Base-by-base conservation (phyloP, 2,113 vertebrate species). In the Poeciliopsis prolifica region DNA sequence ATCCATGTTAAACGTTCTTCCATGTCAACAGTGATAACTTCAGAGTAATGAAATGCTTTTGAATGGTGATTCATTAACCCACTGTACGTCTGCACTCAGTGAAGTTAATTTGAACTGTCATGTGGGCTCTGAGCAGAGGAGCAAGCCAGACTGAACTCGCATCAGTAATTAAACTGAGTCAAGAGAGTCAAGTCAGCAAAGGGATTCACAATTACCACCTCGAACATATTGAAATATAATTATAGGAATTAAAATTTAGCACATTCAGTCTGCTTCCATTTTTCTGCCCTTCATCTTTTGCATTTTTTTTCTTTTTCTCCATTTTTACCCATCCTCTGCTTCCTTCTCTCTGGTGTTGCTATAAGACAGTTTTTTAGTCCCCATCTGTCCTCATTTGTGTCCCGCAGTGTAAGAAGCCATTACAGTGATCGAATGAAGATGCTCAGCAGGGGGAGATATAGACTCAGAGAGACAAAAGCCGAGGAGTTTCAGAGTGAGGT, bases 381-480 rank as follows among this genome's bases (percentile, higher is more conserved):
- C 77, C 81, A 79, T 89, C 81, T 86, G 81, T 84, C 81, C 77
- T 73, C 64, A 42, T 85, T 74, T 70, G 51, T 64, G 40, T 71
- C 86, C 72, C 64, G 82, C 78, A 37, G 87, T 6, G 87, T 69
- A 17, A 76, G 35, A 63, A 37, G 75, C 73, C 58, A 71, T 83
- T 77, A 76, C 69, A 67, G 76, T 72, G 82, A 85, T 66, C 28
- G 78, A 75, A 72, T 67, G 83, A 61, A 77, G 86, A 62, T 2
- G 54, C 84, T 70, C 87, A 84, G 84, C 77, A 79, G 84, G 86
- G 82, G 86, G 84, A 74, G 82, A 10, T 69, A 68, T 24, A 78
- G 80, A 81, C 72, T 63, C 65, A 44, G 72, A 67, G 61, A 83
- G 70, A 22, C 3, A 22, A 29, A 68, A 28, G 31, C 6, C 26